Base-by-base conservation (phyloP, 2,888 invertebrate genomes). In the Melieria picta region DNA sequence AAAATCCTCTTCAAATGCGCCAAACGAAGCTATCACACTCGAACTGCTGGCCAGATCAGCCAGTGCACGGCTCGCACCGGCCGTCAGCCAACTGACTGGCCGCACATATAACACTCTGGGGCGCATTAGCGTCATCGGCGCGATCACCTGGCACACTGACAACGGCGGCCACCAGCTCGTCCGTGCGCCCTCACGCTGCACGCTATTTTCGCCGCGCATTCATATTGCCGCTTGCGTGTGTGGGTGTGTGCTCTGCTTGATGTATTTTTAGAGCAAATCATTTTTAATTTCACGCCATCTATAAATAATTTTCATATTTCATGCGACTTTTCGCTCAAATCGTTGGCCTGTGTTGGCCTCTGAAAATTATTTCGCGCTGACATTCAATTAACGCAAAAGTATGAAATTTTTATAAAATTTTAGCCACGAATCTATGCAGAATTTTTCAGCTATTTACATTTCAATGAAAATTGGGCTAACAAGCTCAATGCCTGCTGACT, bases 331-430 rank as follows among this genome's bases (percentile, higher is more conserved):
- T 30, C 30, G 30, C 3, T 30, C 30, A 30, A 30, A 1, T 30
- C 30, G 1, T 30, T 30, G 30, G 16, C 16, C 16, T 16, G 16
- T 16, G 16, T 16, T 16, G 16, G 30, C 30, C 30, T 30, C 30
- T 30, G 3, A 30, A 30, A 30, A 30, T 30, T 3, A 30, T 30
- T 30, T 30, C 30, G 30, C 30, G 30, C 30, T 61, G 67, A 52
- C 67, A 67, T 60, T 67, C 67, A 67, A 67, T 67, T 67, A 67
- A 61, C 45, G 67, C 50, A 60, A 67, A 61, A 67, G 61, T 67
- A 67, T 30, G 30, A 30, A 30, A 30, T 30, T 30, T n/a, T n/a
- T n/a, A n/a, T n/a, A n/a, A n/a, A n/a, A n/a, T n/a, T n/a, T n/a
- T 30, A 0, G 30, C 30, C 30, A 30, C 3, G 30, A 30, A 30